Conservation (phyloP, 2,113 vertebrate genomes). For the Pagrus major region DNA sequence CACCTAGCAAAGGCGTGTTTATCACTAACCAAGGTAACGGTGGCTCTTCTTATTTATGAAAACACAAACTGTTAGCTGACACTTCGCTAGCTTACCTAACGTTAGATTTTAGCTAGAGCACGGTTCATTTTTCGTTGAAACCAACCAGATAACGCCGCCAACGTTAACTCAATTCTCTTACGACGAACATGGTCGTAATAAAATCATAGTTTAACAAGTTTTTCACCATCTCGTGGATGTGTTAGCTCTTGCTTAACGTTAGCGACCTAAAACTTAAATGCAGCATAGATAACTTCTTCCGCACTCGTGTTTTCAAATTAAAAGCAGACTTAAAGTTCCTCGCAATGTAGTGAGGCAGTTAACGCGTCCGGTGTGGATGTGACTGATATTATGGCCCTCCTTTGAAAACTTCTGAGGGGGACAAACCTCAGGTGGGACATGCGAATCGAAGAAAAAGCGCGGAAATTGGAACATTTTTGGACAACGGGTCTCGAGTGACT, state of each 20-base stretch:
- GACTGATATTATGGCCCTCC: background rate
- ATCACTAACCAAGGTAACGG: slow-evolving; percentile 45
- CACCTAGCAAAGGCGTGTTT: slow-evolving; percentile 23
- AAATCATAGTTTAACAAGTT: background rate
- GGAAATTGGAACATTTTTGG: rapidly evolving
- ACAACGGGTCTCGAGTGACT: rapidly evolving
- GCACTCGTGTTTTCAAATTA: slow-evolving; percentile 39
- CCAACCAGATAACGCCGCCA: background rate
- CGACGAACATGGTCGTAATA: too few species aligned
- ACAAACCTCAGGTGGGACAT: rapidly evolving
- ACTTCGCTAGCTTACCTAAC: background rate
- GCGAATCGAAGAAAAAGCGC: rapidly evolving
- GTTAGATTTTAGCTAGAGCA: background rate
- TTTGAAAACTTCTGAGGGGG: background rate
- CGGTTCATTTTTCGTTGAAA: background rate
- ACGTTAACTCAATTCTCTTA: rapidly evolving
- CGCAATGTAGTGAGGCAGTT: too few species aligned
- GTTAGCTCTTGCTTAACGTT: background rate
- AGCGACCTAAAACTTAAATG: background rate
- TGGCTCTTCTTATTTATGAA: background rate
- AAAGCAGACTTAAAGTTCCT: background rate
- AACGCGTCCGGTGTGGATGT: background rate
- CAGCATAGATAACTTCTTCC: background rate
- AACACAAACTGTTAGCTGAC: background rate
- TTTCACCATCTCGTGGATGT: background rate